A percentile compares a stretch with the other conserved stretches of the same genome.
phyloP scores from a whole-genome alignment of 2,797 vertebrate genomes.

The Sebastes vulpes region DNA sequence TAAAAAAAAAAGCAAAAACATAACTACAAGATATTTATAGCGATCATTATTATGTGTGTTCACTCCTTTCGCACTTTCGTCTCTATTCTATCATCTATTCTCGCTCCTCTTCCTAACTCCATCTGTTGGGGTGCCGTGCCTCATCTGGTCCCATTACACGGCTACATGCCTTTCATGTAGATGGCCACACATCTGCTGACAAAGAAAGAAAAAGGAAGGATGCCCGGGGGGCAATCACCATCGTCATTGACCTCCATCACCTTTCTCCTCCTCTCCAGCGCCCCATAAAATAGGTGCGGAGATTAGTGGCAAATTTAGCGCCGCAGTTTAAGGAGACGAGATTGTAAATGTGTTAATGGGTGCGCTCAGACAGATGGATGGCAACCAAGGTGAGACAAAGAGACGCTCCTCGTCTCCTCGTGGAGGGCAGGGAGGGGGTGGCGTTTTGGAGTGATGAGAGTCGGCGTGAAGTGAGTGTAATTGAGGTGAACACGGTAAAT shows the following conservation, averaged over 20 bases:
- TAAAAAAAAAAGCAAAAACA: neutral
- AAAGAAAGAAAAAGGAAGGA: neutral
- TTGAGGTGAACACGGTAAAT: slow-evolving; percentile 61
- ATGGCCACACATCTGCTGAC: slow-evolving; percentile 2
- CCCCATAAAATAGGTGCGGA: slow-evolving; percentile 7
- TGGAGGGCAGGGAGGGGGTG: neutral
- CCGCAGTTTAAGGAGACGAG: neutral
- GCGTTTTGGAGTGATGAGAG: neutral
- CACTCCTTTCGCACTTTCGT: neutral
- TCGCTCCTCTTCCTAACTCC: neutral
- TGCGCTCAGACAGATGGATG: slow-evolving; percentile 41
- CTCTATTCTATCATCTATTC: neutral
- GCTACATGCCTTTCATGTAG: slow-evolving; percentile 36
- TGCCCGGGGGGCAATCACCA: neutral
- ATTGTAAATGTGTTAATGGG: slow-evolving; percentile 31
- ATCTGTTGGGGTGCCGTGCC: slow-evolving; percentile 36
- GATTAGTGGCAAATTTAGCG: neutral
- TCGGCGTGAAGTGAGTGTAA: slow-evolving; percentile 46
- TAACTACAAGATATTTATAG: neutral
- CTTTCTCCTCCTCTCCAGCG: neutral
- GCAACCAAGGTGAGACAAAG: slow-evolving; percentile 49
- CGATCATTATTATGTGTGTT: neutral
- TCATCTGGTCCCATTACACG: slow-evolving; percentile 51
- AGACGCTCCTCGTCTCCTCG: neutral
- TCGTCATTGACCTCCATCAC: neutral